Evolutionary conservation across 2,113 vertebrate species (phyloP).

Genomic region (Gopherus flavomarginatus): DNA sequence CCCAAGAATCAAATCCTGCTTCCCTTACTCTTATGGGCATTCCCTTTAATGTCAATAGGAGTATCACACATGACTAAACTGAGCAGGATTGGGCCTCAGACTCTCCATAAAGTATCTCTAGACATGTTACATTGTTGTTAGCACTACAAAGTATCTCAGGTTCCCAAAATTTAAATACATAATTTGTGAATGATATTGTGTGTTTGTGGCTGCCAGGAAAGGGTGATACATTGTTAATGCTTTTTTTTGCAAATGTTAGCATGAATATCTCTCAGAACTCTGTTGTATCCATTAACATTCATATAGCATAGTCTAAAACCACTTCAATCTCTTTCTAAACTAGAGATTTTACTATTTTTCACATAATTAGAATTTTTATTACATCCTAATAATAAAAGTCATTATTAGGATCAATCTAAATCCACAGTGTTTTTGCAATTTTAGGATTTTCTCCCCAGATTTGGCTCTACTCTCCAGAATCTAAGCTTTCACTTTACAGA

Average conservation of each 20-base stretch:
- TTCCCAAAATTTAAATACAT: slow-evolving; percentile 78
- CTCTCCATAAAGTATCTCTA: slow-evolving; percentile 40
- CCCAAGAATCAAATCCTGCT: not conserved
- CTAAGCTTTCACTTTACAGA: slow-evolving; percentile 61
- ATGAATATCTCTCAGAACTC: slow-evolving; percentile 72
- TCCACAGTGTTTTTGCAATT: slow-evolving; percentile 73
- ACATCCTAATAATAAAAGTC: slow-evolving; percentile 78
- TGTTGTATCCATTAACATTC: slow-evolving; percentile 72
- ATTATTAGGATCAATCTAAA: slow-evolving; percentile 78
- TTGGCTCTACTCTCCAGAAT: slow-evolving; percentile 61
- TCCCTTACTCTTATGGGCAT: not conserved
- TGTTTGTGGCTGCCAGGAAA: slow-evolving; percentile 73
- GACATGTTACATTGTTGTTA: slow-evolving; percentile 63
- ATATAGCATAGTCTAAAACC: slow-evolving; percentile 70
- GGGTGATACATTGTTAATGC: slow-evolving; percentile 76
- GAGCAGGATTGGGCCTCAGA: slow-evolving; percentile 41
- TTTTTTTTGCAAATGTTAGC: slow-evolving; percentile 72
- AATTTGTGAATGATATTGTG: slow-evolving; percentile 78
- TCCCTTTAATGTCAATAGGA: slow-evolving; percentile 12
- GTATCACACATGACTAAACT: not conserved
- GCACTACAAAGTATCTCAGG: slow-evolving; percentile 69
- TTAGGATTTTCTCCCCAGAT: slow-evolving; percentile 72
- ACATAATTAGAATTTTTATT: slow-evolving; percentile 79
- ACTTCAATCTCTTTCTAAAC: slow-evolving; percentile 73
- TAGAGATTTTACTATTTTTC: slow-evolving; percentile 73